phyloP scores from a whole-genome alignment of 2,113 vertebrate genomes.

The Thalassoma bifasciatum region DNA sequence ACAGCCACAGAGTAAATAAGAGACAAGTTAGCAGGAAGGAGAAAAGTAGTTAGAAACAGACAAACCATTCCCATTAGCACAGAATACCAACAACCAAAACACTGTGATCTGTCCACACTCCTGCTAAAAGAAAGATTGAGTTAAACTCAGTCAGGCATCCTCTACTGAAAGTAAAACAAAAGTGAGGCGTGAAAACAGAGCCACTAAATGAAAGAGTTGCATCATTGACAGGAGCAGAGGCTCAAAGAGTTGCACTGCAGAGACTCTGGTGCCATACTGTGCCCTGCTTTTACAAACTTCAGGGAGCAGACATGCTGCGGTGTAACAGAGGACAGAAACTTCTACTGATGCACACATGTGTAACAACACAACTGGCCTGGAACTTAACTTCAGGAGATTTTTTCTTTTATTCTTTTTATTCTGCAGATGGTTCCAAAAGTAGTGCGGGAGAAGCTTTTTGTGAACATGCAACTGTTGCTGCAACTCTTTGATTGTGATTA shows the following conservation, averaged over 20 bases:
- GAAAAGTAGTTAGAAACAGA: slow-evolving; percentile 45
- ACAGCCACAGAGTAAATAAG: neutral
- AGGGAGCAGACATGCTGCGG: slow-evolving; percentile 39
- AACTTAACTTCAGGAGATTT: neutral
- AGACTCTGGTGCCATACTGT: slow-evolving; percentile 53
- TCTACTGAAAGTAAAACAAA: slow-evolving; percentile 69
- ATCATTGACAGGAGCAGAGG: slow-evolving; percentile 66
- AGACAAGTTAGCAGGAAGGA: slow-evolving; percentile 28
- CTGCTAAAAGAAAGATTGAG: slow-evolving; percentile 55
- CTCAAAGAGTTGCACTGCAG: slow-evolving; percentile 57
- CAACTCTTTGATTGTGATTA: slow-evolving; percentile 69
- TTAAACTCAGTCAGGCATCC: slow-evolving; percentile 72
- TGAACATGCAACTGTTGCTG: slow-evolving; percentile 39
- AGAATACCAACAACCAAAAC: slow-evolving; percentile 3
- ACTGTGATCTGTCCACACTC: slow-evolving; percentile 46
- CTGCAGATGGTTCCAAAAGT: neutral
- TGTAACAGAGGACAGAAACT: slow-evolving; percentile 34
- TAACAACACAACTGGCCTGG: neutral
- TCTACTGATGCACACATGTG: slow-evolving; percentile 36
- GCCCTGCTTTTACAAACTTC: slow-evolving; percentile 65
- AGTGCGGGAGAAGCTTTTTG: slow-evolving; percentile 9
- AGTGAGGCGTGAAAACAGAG: slow-evolving; percentile 69
- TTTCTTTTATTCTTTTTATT: neutral
- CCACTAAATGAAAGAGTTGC: slow-evolving; percentile 78
- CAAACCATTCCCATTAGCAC: slow-evolving; percentile 45